Conservation (phyloP, 92 coral and sea anemone species). For the Muricea muricata region DNA sequence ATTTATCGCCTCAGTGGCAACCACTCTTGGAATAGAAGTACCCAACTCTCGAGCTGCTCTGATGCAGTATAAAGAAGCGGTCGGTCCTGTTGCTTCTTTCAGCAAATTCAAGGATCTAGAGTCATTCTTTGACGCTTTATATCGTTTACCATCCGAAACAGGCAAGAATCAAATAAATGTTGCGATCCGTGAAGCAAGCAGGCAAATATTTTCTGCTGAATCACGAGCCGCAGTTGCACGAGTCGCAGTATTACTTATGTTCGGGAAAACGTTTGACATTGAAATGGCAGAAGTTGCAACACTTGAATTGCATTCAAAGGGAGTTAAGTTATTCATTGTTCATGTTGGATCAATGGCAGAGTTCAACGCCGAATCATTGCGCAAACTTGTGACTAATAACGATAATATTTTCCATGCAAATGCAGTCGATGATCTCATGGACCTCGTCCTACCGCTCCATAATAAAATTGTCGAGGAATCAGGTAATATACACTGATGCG, state of each 20-base stretch:
- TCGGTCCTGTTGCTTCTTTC: background rate
- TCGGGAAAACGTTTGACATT: background rate
- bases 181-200: constrained; percentile 12
- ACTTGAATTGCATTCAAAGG: background rate
- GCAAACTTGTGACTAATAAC: background rate
- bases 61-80: background rate
- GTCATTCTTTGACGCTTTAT: background rate
- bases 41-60: constrained; percentile 16
- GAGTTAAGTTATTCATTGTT: constrained; percentile 11
- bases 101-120: background rate
- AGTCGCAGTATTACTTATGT: background rate
- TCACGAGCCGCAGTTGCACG: constrained; percentile 16
- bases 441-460: background rate
- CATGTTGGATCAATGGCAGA: background rate
- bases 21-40: constrained; percentile 7
- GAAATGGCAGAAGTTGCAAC: background rate
- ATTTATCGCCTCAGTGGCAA: constrained; percentile 10
- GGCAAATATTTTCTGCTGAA: background rate
- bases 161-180: constrained; percentile 4
- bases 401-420: background rate
- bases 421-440: background rate
- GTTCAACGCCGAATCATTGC: background rate
- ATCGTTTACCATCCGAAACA: background rate
- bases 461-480: background rate
- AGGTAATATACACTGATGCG: too few relatives aligned